Base-by-base conservation (phyloP, 2,113 vertebrate species). In the Laterallus jamaicensis region DNA sequence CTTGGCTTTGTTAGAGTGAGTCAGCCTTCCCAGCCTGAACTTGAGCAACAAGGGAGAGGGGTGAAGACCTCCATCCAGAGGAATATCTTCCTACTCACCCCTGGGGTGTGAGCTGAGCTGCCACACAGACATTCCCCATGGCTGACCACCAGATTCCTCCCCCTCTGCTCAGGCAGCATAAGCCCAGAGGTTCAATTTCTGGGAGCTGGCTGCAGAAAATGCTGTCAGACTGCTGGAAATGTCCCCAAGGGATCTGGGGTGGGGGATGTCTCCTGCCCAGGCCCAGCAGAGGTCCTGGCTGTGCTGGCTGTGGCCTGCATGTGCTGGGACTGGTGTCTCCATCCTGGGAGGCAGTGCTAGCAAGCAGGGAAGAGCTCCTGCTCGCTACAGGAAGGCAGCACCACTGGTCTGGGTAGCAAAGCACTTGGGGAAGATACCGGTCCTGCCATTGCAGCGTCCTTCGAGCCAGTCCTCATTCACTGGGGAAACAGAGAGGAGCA, bases 391-490 rank as follows among this genome's bases (percentile, higher is more conserved):
- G 67, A n/a, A 60, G 24, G 95, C 20, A 85, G 81, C 59, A 56
- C 9, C 75, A 35, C 40, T 10, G 40, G 79, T 68, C 59, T 75
- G 97, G 84, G 94, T 98, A 82, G 98, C 98, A n/a, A 99, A 99
- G 97, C 98, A 98, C 47, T 96, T 97, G 59, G 99, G 99, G 93
- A 99, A 99, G 91, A 99, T 99, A 47, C 99, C 99, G 1, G 98
- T 95, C 9, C 88, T 96, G 91, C 99, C 98, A 11, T 97, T 98
- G 39, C 96, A 97, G 95, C 95, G 85, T 76, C 99, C 99, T 92
- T 99, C 99, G 44, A 99, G 96, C 99, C 99, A 99, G 18, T 98
- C 98, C 16, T 98, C 97, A 1, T 99, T 99, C 83, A 99, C 99
- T 99, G 95, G 44, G 70, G 66, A 93, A 82, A 93, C 19, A 91